Conservation (phyloP, 2,113 vertebrate species). For the Corvus hawaiiensis region DNA sequence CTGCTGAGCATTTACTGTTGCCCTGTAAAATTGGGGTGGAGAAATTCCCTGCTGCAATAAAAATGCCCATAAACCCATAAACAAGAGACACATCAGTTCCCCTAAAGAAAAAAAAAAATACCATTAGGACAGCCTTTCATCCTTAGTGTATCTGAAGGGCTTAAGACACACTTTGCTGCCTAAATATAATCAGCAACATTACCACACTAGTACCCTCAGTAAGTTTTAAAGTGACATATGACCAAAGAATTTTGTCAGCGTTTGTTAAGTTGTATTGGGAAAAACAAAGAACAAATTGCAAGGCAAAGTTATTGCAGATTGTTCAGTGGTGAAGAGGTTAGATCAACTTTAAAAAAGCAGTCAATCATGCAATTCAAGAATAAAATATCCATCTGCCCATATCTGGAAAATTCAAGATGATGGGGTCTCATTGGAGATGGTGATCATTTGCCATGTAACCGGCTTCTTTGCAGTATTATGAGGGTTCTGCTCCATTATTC, state of each 20-base stretch:
- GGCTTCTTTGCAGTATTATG: not conserved
- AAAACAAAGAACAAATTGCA: not conserved
- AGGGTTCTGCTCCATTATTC: not conserved
- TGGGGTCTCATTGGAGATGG: not conserved
- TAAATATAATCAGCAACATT: not conserved
- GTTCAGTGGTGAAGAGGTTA: not conserved
- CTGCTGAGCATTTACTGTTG: conserved; percentile 14
- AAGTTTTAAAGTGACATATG: not conserved
- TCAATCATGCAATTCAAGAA: not conserved
- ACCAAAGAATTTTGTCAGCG: not conserved
- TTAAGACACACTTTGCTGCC: not conserved
- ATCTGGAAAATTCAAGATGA: not conserved
- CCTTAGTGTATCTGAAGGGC: not conserved
- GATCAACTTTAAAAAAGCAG: not conserved
- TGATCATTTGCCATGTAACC: not conserved
- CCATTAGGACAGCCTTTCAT: not conserved
- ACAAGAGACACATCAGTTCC: not conserved
- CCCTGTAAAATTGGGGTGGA: not conserved
- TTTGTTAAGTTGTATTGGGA: not conserved
- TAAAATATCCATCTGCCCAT: not conserved
- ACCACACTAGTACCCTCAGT: not conserved
- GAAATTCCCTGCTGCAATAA: conserved; percentile 18
- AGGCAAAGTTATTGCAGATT: not conserved
- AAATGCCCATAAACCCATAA: conserved; percentile 18
- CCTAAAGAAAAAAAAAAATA: not conserved